Evolutionary conservation across 2,888 invertebrate species (phyloP).

Genomic region (Zaprionus lineosus): DNA sequence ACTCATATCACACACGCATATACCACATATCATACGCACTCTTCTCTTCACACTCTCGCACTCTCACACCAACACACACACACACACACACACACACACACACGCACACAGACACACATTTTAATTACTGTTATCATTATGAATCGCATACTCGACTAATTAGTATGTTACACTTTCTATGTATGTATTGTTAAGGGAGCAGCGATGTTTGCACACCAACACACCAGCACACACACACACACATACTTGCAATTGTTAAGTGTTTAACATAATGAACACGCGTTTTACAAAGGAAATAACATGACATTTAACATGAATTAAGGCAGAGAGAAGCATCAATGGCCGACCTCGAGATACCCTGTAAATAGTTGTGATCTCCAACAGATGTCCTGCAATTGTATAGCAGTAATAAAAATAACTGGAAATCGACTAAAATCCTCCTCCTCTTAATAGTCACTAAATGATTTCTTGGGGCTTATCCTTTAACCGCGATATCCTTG

Average conservation of each 20-base stretch:
- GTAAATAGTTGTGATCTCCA: no score
- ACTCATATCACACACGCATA: constrained; percentile 15
- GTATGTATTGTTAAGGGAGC: constrained; percentile 56
- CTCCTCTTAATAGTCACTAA: no score
- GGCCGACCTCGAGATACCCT: not conserved
- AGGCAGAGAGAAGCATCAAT: not conserved
- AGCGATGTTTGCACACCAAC: constrained; percentile 3
- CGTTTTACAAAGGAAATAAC: constrained; percentile 72
- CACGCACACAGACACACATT: no score
- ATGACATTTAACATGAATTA: constrained; percentile 71
- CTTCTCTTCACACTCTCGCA: no score
- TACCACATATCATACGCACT: constrained; percentile 20
- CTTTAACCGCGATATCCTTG: no score
- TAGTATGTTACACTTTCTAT: constrained; percentile 76
- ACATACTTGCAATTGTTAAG: constrained; percentile 45
- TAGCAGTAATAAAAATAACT: no score
- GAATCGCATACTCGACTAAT: constrained; percentile 76
- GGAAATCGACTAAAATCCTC: no score
- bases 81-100: no score
- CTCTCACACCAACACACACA: no score
- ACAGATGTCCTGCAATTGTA: no score
- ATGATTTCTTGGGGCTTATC: no score
- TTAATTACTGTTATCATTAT: constrained; percentile 79
- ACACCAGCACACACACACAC: not conserved
- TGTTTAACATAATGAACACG: constrained; percentile 78